Percentiles rank a stretch among this genome's conserved stretches.
Evolutionary conservation across 2,797 vertebrate species (phyloP).

Genomic region (Odontamblyopus rebecca): DNA sequence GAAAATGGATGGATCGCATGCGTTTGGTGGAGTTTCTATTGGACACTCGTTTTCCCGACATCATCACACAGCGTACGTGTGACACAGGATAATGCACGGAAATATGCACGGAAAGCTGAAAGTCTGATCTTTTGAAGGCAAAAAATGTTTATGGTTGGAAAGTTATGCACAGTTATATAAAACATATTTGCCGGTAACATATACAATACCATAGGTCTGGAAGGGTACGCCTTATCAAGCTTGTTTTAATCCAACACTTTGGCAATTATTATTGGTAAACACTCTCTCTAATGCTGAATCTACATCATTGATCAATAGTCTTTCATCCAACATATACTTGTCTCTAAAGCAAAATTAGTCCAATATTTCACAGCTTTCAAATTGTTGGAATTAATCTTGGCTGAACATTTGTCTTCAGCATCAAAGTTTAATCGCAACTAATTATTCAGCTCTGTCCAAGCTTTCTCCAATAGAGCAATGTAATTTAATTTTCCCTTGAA

Average conservation of each 20-base stretch:
- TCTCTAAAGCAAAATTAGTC: slow-evolving; percentile 6
- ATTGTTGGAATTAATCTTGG: slow-evolving; percentile 23
- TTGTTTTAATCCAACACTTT: neutral
- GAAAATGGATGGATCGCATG: too few relatives aligned
- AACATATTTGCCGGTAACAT: too few relatives aligned
- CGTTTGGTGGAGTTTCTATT: too few relatives aligned
- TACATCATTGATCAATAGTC: neutral
- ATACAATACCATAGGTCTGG: too few relatives aligned
- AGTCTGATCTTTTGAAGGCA: too few relatives aligned
- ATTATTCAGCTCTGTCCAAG: slow-evolving; percentile 46
- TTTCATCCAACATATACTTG: neutral
- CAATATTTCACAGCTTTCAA: slow-evolving; percentile 17
- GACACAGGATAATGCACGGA: too few relatives aligned
- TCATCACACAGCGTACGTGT: too few relatives aligned
- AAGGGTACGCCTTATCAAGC: too few relatives aligned
- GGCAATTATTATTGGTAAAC: neutral
- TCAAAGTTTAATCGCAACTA: slow-evolving; percentile 53
- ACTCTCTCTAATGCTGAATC: neutral
- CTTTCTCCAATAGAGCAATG: slow-evolving; percentile 46
- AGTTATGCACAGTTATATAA: too few relatives aligned
- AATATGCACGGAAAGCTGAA: too few relatives aligned
- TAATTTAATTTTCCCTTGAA: slow-evolving; percentile 50
- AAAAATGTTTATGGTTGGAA: too few relatives aligned
- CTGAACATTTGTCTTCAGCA: slow-evolving; percentile 15
- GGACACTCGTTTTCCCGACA: too few relatives aligned